Evolutionary conservation across 92 coral and sea anemone genomes (phyloP), one percentile per base, ranked within the genome.

Genomic region (Epizoanthus ramosus): DNA sequence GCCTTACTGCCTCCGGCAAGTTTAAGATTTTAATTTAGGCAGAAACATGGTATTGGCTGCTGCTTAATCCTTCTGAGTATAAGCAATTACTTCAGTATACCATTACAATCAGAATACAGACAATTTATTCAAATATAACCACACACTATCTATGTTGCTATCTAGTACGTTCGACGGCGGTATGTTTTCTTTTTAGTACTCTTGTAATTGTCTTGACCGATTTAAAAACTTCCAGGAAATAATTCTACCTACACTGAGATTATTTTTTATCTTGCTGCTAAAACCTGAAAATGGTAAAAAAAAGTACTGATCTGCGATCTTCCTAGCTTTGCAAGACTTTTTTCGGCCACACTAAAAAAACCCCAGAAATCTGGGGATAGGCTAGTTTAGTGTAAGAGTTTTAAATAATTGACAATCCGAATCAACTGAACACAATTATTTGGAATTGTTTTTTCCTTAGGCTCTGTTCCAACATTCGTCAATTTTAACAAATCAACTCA

Each of bases 31-130:
- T 45, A 71, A 45, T 71, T 71, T 71, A 31, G 24, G 60, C 21
- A 50, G 54, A 8, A 23, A 3, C 50, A 10, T 41, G 25, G 76
- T 50, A 71, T 71, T 71, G 76, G 76, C 60, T 71, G 35, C 31
- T 22, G 57, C 76, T 50, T 50, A 70, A 71, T 45, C 60, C 59
- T 50, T 71, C 53, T 71, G 76, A 71, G 47, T 71, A 50, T 50
- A 50, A 50, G 50, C 76, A 71, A 45, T 71, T 71, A 19, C 5
- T 31, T 19, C 72, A 74, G 65, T 54, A 74, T 54, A 74, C 7
- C 63, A 56, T 52, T 24, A 53, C 65, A 74, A 74, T 74, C 79
- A 74, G 35, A 54, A 74, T 22, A 19, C 63, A 67, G 6, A 0
- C 28, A 74, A 74, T 54, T 23, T 8, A 54, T 74, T 74, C 45